Conservation (phyloP, 2,797 vertebrate species). For the Brachyrhaphis roseni region DNA sequence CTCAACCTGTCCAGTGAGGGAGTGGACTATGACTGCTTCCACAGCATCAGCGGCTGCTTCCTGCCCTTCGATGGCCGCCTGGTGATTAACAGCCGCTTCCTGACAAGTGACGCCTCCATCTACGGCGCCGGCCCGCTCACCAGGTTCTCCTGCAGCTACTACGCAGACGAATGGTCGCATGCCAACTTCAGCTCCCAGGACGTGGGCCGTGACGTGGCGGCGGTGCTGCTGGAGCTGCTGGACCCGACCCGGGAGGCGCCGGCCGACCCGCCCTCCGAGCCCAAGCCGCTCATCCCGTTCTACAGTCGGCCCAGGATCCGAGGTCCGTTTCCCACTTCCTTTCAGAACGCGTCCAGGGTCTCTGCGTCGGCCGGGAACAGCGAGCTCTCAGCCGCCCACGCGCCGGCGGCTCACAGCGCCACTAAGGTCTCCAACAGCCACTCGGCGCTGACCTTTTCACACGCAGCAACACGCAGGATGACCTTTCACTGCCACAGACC, state of each 20-base stretch:
- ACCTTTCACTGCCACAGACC: too few species aligned
- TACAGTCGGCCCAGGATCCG: constrained; percentile 86
- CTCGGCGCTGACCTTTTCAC: constrained; percentile 32
- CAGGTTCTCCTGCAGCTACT: constrained; percentile 86
- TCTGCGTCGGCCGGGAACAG: not conserved
- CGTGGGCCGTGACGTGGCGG: constrained; percentile 88
- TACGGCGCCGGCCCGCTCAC: constrained; percentile 89
- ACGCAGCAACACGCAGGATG: constrained; percentile 32
- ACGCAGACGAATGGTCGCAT: constrained; percentile 84
- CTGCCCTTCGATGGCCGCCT: constrained; percentile 89
- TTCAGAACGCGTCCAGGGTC: not conserved
- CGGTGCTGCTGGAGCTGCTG: constrained; percentile 82
- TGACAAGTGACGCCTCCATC: constrained; percentile 85
- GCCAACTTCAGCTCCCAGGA: constrained; percentile 87
- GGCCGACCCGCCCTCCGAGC: constrained; percentile 42
- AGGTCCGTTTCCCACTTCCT: constrained; percentile 74
- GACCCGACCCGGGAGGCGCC: constrained; percentile 80
- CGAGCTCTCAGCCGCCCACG: constrained; percentile 17
- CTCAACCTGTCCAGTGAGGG: constrained; percentile 85
- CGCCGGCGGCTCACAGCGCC: constrained; percentile 18
- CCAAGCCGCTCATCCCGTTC: constrained; percentile 80
- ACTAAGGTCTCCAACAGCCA: constrained; percentile 60
- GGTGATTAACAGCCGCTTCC: constrained; percentile 84
- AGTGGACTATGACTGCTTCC: constrained; percentile 86
- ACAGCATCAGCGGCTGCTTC: constrained; percentile 83